These are phyloP conservation scores for Protonemura montana DNA, from an alignment of 2,888 invertebrate genomes.

Conservation along the genomic window DNA sequence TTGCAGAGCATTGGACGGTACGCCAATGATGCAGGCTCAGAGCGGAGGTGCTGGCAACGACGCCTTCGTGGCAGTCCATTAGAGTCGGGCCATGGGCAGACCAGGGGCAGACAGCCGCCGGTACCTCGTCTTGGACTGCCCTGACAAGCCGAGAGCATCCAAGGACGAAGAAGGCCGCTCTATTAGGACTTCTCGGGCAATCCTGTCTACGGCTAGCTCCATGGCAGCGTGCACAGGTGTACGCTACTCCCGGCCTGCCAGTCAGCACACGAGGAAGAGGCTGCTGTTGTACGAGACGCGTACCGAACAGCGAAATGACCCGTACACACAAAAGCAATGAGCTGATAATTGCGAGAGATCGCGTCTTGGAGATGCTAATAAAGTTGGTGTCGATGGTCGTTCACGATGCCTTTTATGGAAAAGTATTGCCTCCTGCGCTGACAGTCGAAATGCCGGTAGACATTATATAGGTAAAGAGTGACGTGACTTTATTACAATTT, in stretches of 20 bases:
- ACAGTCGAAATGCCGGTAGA: neutral
- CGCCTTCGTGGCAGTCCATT: conserved; percentile 9
- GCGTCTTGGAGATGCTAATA: neutral
- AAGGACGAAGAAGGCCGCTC: conserved; percentile 36
- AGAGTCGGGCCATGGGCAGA: neutral
- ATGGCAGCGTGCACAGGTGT: conserved; percentile 7
- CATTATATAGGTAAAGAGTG: neutral
- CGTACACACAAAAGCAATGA: neutral
- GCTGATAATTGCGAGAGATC: neutral
- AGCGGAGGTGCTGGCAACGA: neutral
- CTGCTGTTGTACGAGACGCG: neutral
- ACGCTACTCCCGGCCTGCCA: neutral
- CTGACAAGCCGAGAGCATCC: neutral
- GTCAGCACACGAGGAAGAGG: neutral
- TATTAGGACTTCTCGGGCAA: conserved; percentile 21
- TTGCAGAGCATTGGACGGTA: too few species aligned
- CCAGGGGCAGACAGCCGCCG: neutral
- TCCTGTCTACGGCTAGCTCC: neutral
- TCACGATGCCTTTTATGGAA: neutral
- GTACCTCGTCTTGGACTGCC: neutral
- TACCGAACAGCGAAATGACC: too few species aligned
- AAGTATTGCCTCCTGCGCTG: neutral
- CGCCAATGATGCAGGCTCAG: too few species aligned
- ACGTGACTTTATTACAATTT: neutral
- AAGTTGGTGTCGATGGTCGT: neutral